These are phyloP conservation scores for Spodoptera exigua DNA, from an alignment of 2,888 invertebrate genomes.

Conservation along the genomic window DNA sequence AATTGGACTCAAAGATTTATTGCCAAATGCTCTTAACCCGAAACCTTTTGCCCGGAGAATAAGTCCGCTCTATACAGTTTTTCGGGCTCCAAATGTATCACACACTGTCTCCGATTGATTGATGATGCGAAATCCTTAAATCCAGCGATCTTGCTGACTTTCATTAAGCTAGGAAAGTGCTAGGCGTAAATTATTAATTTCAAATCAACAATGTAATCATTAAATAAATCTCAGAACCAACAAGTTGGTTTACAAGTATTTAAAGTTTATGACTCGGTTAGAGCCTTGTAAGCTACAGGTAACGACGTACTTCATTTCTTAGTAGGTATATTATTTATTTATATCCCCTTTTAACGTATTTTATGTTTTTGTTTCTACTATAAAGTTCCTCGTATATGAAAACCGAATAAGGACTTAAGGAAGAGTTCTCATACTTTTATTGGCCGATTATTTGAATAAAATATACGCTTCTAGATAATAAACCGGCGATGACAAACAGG, in stretches of 20 bases:
- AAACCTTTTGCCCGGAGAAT: slow-evolving; percentile 69
- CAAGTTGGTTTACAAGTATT: slow-evolving; percentile 65
- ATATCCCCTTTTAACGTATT: slow-evolving; percentile 66
- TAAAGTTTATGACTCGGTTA: slow-evolving; percentile 70
- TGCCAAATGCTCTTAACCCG: slow-evolving; percentile 86
- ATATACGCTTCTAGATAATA: slow-evolving; percentile 33
- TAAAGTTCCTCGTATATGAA: slow-evolving; percentile 63
- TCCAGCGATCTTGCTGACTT: slow-evolving; percentile 20
- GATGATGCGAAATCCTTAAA: slow-evolving; percentile 23
- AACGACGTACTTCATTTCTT: slow-evolving; percentile 79
- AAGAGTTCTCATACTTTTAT: slow-evolving; percentile 42
- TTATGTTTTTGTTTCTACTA: slow-evolving; percentile 66
- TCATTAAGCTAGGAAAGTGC: slow-evolving; percentile 3
- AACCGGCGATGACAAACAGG: slow-evolving; percentile 25
- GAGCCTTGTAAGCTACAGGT: slow-evolving; percentile 72
- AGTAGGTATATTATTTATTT: slow-evolving; percentile 71
- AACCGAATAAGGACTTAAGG: slow-evolving; percentile 53
- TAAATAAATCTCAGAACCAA: slow-evolving; percentile 48
- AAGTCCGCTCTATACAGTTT: slow-evolving; percentile 72
- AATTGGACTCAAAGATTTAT: slow-evolving; percentile 86
- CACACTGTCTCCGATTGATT: slow-evolving; percentile 36
- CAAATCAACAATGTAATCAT: slow-evolving; percentile 46
- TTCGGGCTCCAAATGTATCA: slow-evolving; percentile 62
- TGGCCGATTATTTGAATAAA: slow-evolving; percentile 37
- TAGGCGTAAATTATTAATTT: slow-evolving; percentile 27